Base-by-base conservation (phyloP, 2,797 vertebrate genomes). In the Coregonus sp. region DNA sequence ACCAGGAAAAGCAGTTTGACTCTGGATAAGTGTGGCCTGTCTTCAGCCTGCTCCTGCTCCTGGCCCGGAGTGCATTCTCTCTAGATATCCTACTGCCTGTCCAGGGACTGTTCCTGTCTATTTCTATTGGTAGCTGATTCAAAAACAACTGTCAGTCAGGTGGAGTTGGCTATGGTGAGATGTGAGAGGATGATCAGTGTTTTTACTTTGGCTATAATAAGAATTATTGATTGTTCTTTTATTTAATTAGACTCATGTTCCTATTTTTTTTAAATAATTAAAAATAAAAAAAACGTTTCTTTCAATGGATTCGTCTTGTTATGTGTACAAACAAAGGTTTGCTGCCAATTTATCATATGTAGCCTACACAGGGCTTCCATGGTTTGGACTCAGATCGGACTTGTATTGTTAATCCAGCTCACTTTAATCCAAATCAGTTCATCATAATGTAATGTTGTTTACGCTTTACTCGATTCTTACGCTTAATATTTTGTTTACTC, bases 401-500 rank as follows among this genome's bases (percentile, higher is more conserved):
- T 40, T 12, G 40, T 11, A 47, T 47, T 47, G 20, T 71, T 52
- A 50, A 71, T 71, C 47, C 70, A 71, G 47, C 14, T 71, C 50
- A 20, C 47, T 71, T 51, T 16, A 52, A 20, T 14, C 47, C 70
- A 71, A 71, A 71, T 71, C 47, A 29, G 4, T 71, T 51, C 70
- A 71, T 50, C 9, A 3, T 11, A 47, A 47, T 12, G 40, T 11
- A 66, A 66, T 29, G 14, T 18, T 70, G n/a, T 52, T 50, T 25
- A 71, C 50, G 4, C 70, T 71, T 71, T 71, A 50, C 40, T 70
- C 25, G 14, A 25, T 52, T 71, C 50, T 50, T 71, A 52, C 20
- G 20, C 70, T 52, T 70, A 70, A 29, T 71, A 51, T 50, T 47
- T 25, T 71, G n/a, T 71, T 71, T 71, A 20, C 70, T 71, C 11